These are phyloP conservation scores for Crocuta crocuta DNA, from an alignment of 2,113 vertebrate genomes.

Conservation along the genomic window DNA sequence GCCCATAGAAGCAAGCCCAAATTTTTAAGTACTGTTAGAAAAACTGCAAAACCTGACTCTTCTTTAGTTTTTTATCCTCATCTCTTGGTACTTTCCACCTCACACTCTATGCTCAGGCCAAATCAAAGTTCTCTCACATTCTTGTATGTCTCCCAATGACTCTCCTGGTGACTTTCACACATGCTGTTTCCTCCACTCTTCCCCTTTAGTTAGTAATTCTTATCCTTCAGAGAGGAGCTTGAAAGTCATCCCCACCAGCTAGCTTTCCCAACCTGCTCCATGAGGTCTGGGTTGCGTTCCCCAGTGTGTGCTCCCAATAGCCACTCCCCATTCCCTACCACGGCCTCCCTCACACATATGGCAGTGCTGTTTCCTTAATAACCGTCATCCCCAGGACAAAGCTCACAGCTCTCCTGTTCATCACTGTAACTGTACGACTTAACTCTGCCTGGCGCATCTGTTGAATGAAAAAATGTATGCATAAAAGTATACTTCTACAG, in stretches of 20 bases:
- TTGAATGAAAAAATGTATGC: background rate
- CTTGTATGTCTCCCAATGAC: background rate
- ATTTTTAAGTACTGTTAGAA: background rate
- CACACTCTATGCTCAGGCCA: background rate
- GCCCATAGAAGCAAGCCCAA: background rate
- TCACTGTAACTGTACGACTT: too few species aligned
- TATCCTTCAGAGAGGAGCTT: background rate
- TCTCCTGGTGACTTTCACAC: background rate
- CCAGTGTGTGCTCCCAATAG: background rate
- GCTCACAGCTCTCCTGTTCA: background rate
- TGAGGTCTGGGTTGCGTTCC: background rate
- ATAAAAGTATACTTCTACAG: background rate
- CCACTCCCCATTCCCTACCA: background rate
- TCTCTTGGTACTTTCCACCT: background rate
- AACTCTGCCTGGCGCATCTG: background rate
- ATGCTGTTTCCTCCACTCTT: background rate
- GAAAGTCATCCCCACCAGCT: background rate
- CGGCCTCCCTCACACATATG: fast-evolving
- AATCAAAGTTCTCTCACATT: background rate
- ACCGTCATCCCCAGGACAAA: background rate
- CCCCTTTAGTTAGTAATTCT: background rate
- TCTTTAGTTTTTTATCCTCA: background rate
- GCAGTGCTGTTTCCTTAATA: background rate
- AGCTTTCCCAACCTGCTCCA: background rate
- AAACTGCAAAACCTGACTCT: background rate